Base-by-base conservation (phyloP, 1,140 invertebrate genomes). In the Drosophila truncata region DNA sequence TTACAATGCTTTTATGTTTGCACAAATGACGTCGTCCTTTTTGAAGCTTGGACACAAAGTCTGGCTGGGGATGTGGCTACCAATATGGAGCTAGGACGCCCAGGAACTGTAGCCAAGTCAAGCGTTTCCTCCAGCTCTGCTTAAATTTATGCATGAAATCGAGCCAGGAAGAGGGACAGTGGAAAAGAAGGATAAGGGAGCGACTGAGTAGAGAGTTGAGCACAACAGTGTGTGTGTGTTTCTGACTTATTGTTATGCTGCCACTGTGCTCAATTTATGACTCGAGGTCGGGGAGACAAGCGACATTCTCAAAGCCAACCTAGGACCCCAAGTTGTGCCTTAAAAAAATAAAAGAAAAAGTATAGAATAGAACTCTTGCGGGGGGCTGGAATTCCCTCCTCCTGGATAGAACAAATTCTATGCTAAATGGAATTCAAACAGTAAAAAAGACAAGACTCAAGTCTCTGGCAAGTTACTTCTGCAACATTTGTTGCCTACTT, bases 1-100 rank as follows among this genome's bases (percentile, higher is more conserved):
- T 88, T 90, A 88, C 85, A 88, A 81, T 88, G 85, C 84, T 88
- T 88, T 84, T 88, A 78, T 88, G 84, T 88, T 88, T 88, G 84
- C 84, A 74, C 80, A 88, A 87, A 87, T 87, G 80, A 71, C 72
- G 72, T 73, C 67, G 80, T 61, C 64, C 42, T 20, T 18, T 18
- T 37, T 20, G 57, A 59, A 29, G 63, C 46, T 50, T 29, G 52
- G 61, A 74, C 49, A 74, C 58, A 63, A 9, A 16, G 50, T 35
- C 31, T 35, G 13, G 18, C 8, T 16, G 29, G 11, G 49, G 2
- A 20, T 52, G 49, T 52, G 49, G 29, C 29, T 31, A 7, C 49
- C 33, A 49, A 35, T 25, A 7, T 52, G 50, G 27, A 58, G 35
- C 37, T 13, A 31, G 25, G 39, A 46, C 41, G 41, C 25, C 35